Percentiles rank a stretch among this genome's conserved stretches.
phyloP scores from a whole-genome alignment of 2,888 invertebrate genomes.

The Macaria notata region DNA sequence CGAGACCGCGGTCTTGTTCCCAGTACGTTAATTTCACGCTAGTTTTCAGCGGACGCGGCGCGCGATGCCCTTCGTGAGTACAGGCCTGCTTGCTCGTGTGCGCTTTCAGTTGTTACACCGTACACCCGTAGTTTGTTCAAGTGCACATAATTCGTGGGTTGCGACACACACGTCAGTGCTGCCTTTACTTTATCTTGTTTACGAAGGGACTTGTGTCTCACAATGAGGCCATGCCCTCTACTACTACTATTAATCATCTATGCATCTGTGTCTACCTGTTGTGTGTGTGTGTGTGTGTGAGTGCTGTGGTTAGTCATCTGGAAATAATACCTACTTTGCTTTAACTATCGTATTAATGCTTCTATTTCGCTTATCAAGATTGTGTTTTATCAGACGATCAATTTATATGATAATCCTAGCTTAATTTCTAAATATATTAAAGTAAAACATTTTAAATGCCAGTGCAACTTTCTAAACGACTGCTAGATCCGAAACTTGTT shows the following conservation, averaged over 20 bases:
- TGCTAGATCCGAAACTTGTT: neutral
- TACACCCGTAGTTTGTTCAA: constrained; percentile 44
- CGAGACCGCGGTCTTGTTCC: constrained; percentile 73
- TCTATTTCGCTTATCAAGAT: neutral
- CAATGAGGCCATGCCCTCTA: neutral
- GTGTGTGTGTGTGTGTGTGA: constrained; percentile 1
- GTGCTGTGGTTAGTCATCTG: constrained; percentile 7
- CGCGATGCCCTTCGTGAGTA: constrained; percentile 79
- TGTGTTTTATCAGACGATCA: neutral
- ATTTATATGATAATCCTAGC: constrained; percentile 12
- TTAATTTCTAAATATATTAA: neutral
- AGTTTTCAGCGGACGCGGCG: constrained; percentile 66
- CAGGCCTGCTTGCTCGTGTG: constrained; percentile 58
- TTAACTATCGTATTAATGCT: neutral
- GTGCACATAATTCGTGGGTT: constrained; percentile 42
- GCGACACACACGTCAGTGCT: constrained; percentile 12
- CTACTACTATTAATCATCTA: neutral
- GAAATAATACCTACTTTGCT: constrained; percentile 4
- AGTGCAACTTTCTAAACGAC: neutral
- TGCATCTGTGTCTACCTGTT: constrained; percentile 1
- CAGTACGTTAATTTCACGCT: constrained; percentile 79
- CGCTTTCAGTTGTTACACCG: constrained; percentile 40
- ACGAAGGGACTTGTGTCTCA: neutral
- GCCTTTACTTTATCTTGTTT: constrained; percentile 5
- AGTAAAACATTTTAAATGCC: neutral